These are phyloP conservation scores for Lordiphosa collinella DNA, from an alignment of 1,140 invertebrate genomes.

Conservation along the genomic window DNA sequence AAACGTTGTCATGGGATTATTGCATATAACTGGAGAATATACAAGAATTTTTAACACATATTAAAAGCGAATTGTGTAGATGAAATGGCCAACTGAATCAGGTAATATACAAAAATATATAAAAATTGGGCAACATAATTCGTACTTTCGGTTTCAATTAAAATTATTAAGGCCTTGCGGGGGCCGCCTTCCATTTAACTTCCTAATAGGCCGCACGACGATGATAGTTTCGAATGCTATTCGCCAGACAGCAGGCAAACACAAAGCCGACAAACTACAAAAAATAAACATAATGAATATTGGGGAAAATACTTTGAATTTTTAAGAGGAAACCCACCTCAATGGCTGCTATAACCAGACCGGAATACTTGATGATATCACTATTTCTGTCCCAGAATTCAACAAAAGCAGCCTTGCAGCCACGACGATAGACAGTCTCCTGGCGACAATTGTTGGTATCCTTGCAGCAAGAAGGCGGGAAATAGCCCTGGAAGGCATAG, in stretches of 20 bases:
- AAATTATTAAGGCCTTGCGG: slow-evolving; percentile 47
- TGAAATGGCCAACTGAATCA: slow-evolving; percentile 55
- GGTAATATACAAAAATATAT: slow-evolving; percentile 25
- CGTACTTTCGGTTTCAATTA: slow-evolving; percentile 70
- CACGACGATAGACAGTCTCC: slow-evolving; percentile 78
- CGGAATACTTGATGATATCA: slow-evolving; percentile 83
- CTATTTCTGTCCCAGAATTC: slow-evolving; percentile 81
- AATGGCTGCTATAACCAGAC: slow-evolving; percentile 84
- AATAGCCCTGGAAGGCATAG: slow-evolving; percentile 76
- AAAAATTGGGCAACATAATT: slow-evolving; percentile 63
- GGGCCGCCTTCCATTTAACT: slow-evolving; percentile 22
- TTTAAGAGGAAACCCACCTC: slow-evolving; percentile 81
- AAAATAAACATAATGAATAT: slow-evolving; percentile 30
- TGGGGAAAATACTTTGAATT: background rate
- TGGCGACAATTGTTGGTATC: slow-evolving; percentile 78
- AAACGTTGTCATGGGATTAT: slow-evolving; percentile 22
- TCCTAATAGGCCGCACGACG: slow-evolving; percentile 83
- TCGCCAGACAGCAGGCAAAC: slow-evolving; percentile 93
- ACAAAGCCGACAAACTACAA: slow-evolving; percentile 92
- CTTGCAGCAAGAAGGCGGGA: slow-evolving; percentile 79
- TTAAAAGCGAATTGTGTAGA: slow-evolving; percentile 14
- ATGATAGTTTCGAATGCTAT: slow-evolving; percentile 89
- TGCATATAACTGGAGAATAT: slow-evolving; percentile 25
- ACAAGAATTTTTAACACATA: slow-evolving; percentile 28
- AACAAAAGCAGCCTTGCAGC: slow-evolving; percentile 80